Percentiles rank a stretch among this genome's conserved stretches.
phyloP scores from a whole-genome alignment of 92 coral and sea anemone genomes.

The Zoanthus gigantus region DNA sequence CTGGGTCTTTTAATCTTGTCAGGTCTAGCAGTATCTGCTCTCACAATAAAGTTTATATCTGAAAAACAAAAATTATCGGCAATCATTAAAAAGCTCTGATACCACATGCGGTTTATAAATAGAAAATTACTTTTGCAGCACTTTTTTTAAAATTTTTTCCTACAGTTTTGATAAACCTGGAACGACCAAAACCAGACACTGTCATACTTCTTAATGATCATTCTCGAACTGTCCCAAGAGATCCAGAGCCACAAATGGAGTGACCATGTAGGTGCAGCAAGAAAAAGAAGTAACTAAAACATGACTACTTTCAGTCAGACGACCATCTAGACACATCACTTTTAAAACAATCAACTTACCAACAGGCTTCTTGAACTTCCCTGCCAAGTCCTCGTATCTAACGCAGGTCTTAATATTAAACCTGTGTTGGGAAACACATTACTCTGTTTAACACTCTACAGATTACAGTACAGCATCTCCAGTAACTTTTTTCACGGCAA shows the following conservation, averaged over 20 bases:
- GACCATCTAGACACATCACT: neutral
- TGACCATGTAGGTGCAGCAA: too few relatives aligned
- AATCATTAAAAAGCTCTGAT: neutral
- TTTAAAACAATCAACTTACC: conserved; percentile 56
- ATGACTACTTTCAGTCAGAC: too few relatives aligned
- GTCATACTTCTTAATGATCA: too few relatives aligned
- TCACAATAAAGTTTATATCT: conserved; percentile 21
- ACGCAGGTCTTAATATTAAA: conserved; percentile 74
- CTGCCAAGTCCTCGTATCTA: conserved; percentile 79
- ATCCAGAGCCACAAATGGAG: too few relatives aligned
- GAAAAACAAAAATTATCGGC: neutral
- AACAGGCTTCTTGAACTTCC: conserved; percentile 55
- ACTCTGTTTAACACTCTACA: neutral
- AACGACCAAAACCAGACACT: too few relatives aligned
- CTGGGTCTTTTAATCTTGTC: conserved; percentile 25
- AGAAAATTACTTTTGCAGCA: neutral
- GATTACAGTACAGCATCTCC: neutral
- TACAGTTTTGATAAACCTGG: too few relatives aligned
- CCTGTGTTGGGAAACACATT: conserved; percentile 47
- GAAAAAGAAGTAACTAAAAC: too few relatives aligned
- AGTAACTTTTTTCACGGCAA: neutral
- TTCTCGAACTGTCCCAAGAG: too few relatives aligned
- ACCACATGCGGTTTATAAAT: too few relatives aligned
- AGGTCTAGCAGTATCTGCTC: conserved; percentile 34
- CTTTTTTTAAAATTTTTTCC: too few relatives aligned